A percentile compares a stretch with the other conserved stretches of the same genome.
phyloP scores from a whole-genome alignment of 2,888 invertebrate species.

The Petrolisthes cinctipes region DNA sequence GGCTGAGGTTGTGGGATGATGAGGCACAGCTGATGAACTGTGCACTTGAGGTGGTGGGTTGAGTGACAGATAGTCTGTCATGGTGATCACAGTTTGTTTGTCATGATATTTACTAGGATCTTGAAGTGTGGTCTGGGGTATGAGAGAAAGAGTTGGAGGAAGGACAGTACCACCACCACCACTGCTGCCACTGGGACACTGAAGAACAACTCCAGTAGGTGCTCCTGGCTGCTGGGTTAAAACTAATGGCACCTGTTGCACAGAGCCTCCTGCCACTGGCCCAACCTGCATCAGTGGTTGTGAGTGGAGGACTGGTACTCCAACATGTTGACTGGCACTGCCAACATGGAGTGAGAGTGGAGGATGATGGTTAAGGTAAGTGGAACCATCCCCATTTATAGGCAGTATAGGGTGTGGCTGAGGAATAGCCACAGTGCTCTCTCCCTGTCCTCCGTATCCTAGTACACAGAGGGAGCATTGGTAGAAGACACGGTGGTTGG shows the following conservation, averaged over 20 bases:
- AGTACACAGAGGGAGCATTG: not conserved
- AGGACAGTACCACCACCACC: too few relatives aligned
- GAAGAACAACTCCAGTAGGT: constrained; percentile 25
- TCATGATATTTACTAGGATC: not conserved
- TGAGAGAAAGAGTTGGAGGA: not conserved
- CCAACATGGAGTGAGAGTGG: not conserved
- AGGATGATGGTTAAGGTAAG: not conserved
- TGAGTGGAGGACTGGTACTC: not conserved
- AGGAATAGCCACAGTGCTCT: not conserved
- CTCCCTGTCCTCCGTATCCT: not conserved
- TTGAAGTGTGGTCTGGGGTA: constrained; percentile 20
- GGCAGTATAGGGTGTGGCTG: not conserved
- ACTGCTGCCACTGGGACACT: constrained; percentile 15
- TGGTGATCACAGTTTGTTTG: constrained; percentile 32
- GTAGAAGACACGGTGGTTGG: not conserved
- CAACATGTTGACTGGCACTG: not conserved
- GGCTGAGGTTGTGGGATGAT: not conserved
- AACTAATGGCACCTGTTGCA: constrained; percentile 23
- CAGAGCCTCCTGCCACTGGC: not conserved
- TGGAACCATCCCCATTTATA: not conserved
- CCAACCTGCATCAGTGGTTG: not conserved
- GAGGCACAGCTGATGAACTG: not conserved
- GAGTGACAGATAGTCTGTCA: constrained; percentile 24
- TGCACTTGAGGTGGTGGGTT: not conserved
- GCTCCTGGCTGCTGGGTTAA: constrained; percentile 12